phyloP scores from a whole-genome alignment of 2,888 invertebrate species.

The Torymus aiolomorphi region DNA sequence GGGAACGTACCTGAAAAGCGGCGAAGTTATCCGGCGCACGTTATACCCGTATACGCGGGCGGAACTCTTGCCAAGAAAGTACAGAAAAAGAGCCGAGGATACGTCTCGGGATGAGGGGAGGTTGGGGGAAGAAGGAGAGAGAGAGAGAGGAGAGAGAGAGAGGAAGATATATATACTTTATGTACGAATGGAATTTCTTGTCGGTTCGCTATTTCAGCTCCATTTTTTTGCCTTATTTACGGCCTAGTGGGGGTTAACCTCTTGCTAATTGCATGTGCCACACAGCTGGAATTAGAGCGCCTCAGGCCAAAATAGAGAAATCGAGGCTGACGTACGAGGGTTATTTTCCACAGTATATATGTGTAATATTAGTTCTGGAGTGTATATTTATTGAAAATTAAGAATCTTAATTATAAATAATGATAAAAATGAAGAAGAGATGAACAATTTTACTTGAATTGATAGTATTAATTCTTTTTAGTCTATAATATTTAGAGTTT shows the following conservation, averaged over 20 bases:
- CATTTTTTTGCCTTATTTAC: slow-evolving; percentile 35
- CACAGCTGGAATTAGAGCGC: too few species aligned
- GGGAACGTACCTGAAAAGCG: slow-evolving; percentile 48
- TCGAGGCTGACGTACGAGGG: not conserved
- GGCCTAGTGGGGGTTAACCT: slow-evolving; percentile 20
- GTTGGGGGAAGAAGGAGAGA: not conserved
- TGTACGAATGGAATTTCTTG: slow-evolving; percentile 44
- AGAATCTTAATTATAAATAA: too few species aligned
- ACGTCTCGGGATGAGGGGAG: slow-evolving; percentile 21
- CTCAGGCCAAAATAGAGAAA: not conserved
- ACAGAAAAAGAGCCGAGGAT: slow-evolving; percentile 43
- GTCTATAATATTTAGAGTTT: too few species aligned
- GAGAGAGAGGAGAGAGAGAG: not conserved
- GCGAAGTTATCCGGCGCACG: slow-evolving; percentile 49
- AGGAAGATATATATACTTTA: slow-evolving; percentile 32
- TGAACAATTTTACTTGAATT: too few species aligned
- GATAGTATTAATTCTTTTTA: too few species aligned
- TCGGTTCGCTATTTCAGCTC: slow-evolving; percentile 43
- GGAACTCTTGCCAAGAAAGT: slow-evolving; percentile 51
- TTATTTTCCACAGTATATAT: too few species aligned
- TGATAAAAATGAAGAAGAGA: too few species aligned
- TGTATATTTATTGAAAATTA: too few species aligned
- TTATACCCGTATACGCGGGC: slow-evolving; percentile 44
- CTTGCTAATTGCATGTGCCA: slow-evolving; percentile 39
- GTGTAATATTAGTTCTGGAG: too few species aligned